Evolutionary conservation across 2,797 vertebrate genomes (phyloP).

Genomic region (Spondyliosoma cantharus): DNA sequence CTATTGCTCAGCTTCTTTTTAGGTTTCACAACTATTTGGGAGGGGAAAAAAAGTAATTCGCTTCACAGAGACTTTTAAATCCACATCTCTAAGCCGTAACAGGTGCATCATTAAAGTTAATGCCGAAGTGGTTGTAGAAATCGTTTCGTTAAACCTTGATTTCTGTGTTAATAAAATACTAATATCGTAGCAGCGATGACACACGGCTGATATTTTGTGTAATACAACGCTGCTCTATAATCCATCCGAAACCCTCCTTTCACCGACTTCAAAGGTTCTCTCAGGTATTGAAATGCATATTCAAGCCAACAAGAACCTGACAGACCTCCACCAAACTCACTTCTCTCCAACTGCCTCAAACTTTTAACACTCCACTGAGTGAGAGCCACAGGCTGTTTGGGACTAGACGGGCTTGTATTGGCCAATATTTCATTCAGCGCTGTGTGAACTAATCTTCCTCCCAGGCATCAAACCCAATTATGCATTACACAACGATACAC

Average conservation of each 20-base stretch:
- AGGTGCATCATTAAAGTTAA: not conserved
- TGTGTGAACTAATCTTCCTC: conserved; percentile 48
- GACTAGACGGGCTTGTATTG: not conserved
- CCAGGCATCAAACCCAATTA: conserved; percentile 54
- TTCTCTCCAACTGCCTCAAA: not conserved
- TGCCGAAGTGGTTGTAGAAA: not conserved
- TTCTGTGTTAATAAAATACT: not conserved
- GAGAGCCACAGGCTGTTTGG: conserved; percentile 37
- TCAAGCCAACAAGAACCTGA: not conserved
- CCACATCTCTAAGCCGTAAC: not conserved
- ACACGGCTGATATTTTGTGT: too few relatives aligned
- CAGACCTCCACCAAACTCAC: not conserved
- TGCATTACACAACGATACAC: conserved; percentile 49
- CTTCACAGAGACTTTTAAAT: not conserved
- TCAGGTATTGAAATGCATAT: not conserved
- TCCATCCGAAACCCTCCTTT: not conserved
- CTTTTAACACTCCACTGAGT: not conserved
- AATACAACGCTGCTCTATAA: not conserved
- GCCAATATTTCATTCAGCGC: conserved; percentile 34
- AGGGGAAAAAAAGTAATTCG: not conserved
- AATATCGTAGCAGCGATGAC: not conserved
- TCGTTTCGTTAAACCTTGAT: not conserved
- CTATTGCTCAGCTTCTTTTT: not conserved
- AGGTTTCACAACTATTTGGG: not conserved
- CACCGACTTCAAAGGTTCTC: not conserved